A percentile compares a stretch with the other conserved stretches of the same genome.
Conservation (phyloP, 1,140 invertebrate genomes). For the Capitella teleta region DNA sequence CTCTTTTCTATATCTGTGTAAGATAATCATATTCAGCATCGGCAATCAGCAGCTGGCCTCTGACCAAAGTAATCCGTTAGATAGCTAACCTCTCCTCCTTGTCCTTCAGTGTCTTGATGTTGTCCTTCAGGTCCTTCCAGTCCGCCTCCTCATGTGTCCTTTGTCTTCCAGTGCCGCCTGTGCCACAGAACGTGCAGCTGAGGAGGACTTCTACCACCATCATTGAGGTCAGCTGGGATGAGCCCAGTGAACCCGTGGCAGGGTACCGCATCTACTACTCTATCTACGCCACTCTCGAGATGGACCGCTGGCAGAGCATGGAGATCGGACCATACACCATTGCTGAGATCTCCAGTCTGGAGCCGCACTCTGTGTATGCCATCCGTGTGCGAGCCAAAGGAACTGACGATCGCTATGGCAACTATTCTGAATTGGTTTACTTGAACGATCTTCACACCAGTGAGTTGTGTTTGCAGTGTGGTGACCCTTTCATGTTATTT, state of each 20-base stretch:
- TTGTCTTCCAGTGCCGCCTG: constrained; percentile 57
- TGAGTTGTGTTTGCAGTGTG: background rate
- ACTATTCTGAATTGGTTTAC: constrained; percentile 22
- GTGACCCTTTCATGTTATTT: background rate
- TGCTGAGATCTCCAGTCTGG: constrained; percentile 71
- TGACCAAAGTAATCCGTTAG: too few species aligned
- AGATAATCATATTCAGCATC: too few species aligned
- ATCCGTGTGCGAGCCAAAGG: constrained; percentile 57
- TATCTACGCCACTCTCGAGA: constrained; percentile 21
- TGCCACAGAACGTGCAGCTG: constrained; percentile 75
- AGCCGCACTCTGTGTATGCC: constrained; percentile 82
- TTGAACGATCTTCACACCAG: background rate
- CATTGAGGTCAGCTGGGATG: constrained; percentile 91
- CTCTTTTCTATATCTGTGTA: too few species aligned
- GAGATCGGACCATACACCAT: constrained; percentile 33
- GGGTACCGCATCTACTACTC: constrained; percentile 60
- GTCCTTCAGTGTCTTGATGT: too few species aligned
- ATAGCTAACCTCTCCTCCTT: too few species aligned
- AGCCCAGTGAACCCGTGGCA: constrained; percentile 58
- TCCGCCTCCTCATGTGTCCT: too few species aligned
- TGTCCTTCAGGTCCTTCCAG: too few species aligned
- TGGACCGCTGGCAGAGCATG: constrained; percentile 29
- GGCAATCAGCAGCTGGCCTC: too few species aligned
- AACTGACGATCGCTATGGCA: constrained; percentile 29
- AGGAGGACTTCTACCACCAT: constrained; percentile 53